Evolutionary conservation across 1,140 invertebrate genomes (phyloP).

Genomic region (Pogonognathellus flavescens): DNA sequence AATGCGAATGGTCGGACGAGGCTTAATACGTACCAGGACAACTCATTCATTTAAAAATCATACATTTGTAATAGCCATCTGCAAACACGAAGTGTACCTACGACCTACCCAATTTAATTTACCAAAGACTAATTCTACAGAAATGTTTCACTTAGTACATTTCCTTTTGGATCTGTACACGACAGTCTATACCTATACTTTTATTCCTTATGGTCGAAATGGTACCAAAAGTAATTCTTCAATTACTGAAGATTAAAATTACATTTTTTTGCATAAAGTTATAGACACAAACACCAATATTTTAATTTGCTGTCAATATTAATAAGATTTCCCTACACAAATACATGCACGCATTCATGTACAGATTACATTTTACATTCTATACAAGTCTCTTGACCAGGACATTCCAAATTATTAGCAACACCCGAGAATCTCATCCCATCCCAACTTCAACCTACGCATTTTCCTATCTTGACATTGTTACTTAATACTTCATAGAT

Average conservation of each 20-base stretch:
- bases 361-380: constrained; percentile 27
- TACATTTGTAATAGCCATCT: too few species aligned
- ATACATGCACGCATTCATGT: not conserved
- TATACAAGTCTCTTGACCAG: constrained; percentile 2
- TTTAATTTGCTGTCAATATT: constrained; percentile 37
- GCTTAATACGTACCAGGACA: too few species aligned
- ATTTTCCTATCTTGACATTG: constrained; percentile 19
- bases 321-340: not conserved
- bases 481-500: constrained; percentile 41
- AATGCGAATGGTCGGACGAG: too few species aligned
- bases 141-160: too few species aligned
- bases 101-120: too few species aligned
- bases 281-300: constrained; percentile 32
- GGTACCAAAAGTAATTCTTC: not conserved
- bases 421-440: constrained; percentile 8
- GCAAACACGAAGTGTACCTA: too few species aligned
- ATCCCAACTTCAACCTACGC: constrained; percentile 20
- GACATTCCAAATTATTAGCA: not conserved
- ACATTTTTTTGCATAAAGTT: constrained; percentile 33
- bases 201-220: too few species aligned
- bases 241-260: not conserved
- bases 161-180: too few species aligned
- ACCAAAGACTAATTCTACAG: too few species aligned
- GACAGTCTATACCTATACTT: too few species aligned
- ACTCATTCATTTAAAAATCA: too few species aligned